phyloP scores from a whole-genome alignment of 2,797 vertebrate genomes.

The Enteromius unitaeniatus region DNA sequence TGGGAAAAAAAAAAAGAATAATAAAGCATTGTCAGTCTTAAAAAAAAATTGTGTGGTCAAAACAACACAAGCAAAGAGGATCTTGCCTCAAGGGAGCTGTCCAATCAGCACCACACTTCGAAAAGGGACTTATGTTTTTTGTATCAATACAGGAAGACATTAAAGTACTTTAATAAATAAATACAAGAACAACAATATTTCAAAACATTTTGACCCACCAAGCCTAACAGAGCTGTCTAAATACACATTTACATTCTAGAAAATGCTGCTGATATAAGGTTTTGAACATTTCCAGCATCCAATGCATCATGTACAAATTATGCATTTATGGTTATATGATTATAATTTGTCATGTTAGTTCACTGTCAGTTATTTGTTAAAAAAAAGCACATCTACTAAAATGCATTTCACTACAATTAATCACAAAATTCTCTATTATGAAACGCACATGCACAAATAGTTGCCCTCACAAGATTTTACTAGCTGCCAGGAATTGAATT shows the following conservation, averaged over 20 bases:
- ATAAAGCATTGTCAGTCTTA: too few relatives aligned
- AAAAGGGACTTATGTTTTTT: not conserved
- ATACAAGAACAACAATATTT: not conserved
- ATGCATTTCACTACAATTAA: not conserved
- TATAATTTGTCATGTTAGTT: not conserved
- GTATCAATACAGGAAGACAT: not conserved
- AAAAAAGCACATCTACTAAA: not conserved
- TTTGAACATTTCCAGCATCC: not conserved
- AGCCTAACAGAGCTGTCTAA: not conserved
- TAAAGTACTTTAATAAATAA: not conserved
- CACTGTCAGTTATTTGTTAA: not conserved
- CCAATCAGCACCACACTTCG: slow-evolving; percentile 67
- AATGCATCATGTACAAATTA: not conserved
- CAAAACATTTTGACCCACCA: not conserved
- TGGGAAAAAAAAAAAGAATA: not conserved
- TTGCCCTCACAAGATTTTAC: not conserved
- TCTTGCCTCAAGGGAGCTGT: slow-evolving; percentile 75
- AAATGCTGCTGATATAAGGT: not conserved
- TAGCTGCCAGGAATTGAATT: not conserved
- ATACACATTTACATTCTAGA: not conserved
- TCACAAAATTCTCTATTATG: not conserved
- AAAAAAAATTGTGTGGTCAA: too few relatives aligned
- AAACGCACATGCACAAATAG: not conserved
- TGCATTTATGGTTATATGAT: not conserved
- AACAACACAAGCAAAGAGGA: not conserved